Conservation (phyloP, 2,888 invertebrate species). For the Cerastis leucographa region DNA sequence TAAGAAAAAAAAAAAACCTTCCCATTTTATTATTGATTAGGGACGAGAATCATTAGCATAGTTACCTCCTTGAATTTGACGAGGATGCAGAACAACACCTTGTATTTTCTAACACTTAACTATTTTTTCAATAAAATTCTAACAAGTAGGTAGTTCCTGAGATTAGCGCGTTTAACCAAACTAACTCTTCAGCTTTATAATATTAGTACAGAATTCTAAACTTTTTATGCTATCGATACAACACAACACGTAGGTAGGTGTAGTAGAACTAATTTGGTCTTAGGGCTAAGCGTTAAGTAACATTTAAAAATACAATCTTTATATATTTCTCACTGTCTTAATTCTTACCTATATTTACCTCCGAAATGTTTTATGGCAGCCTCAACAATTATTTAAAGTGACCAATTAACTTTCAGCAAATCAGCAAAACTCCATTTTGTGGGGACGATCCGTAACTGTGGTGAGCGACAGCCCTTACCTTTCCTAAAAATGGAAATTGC, state of each 20-base stretch:
- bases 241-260: background rate
- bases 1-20: too few species aligned
- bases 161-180: too few species aligned
- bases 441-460: constrained; percentile 51
- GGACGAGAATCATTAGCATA: too few species aligned
- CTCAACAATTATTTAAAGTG: constrained; percentile 55
- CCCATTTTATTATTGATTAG: too few species aligned
- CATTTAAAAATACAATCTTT: background rate
- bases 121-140: too few species aligned
- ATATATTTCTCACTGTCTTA: background rate
- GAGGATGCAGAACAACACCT: too few species aligned
- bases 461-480: constrained; percentile 61
- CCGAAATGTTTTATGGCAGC: constrained; percentile 12
- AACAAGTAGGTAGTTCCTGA: too few species aligned
- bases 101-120: too few species aligned
- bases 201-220: too few species aligned
- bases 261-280: background rate
- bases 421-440: constrained; percentile 65
- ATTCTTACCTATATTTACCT: constrained; percentile 26
- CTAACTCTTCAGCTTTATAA: too few species aligned
- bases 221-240: background rate
- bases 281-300: background rate
- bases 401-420: constrained; percentile 64
- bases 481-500: constrained; percentile 64
- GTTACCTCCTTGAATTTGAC: too few species aligned